Percentiles rank a stretch among this genome's conserved stretches.
Conservation (phyloP, 2,113 vertebrate genomes). For the Pachycephala philippinensis region DNA sequence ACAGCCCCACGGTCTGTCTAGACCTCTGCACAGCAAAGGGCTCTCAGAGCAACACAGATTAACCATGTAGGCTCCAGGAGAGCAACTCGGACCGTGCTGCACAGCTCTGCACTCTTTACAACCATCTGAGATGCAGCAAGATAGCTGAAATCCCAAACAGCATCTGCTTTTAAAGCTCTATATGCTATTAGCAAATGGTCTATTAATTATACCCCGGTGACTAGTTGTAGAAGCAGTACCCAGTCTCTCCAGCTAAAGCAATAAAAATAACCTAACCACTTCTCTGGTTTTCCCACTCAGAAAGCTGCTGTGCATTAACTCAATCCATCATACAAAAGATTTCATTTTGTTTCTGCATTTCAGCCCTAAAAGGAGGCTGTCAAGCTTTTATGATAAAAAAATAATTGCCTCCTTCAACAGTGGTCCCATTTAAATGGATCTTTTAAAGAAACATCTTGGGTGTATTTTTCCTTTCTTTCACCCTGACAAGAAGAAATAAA, state of each 20-base stretch:
- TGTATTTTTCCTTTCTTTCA: constrained; percentile 39
- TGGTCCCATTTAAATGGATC: constrained; percentile 21
- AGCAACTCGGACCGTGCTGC: accelerated
- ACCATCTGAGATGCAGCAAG: neutral
- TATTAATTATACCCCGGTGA: constrained; percentile 1
- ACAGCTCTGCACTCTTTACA: accelerated
- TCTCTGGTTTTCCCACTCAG: constrained; percentile 18
- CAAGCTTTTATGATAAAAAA: constrained; percentile 49
- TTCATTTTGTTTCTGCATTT: constrained; percentile 34
- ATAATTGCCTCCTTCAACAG: constrained; percentile 22
- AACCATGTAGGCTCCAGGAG: neutral
- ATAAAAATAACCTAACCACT: constrained; percentile 32
- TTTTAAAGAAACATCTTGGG: constrained; percentile 21
- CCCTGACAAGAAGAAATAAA: constrained; percentile 23
- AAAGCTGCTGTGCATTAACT: constrained; percentile 33
- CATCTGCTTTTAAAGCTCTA: neutral
- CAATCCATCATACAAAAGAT: constrained; percentile 21
- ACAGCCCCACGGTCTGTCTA: neutral
- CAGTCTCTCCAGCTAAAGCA: constrained; percentile 16
- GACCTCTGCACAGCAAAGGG: neutral
- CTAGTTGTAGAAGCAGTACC: neutral
- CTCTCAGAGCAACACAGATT: neutral
- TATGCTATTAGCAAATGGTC: neutral
- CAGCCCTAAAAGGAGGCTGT: constrained; percentile 38
- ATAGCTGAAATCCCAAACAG: neutral